Percentiles rank a stretch among this genome's conserved stretches.
phyloP scores from a whole-genome alignment of 2,888 invertebrate species.

The Chloromyia formosa region DNA sequence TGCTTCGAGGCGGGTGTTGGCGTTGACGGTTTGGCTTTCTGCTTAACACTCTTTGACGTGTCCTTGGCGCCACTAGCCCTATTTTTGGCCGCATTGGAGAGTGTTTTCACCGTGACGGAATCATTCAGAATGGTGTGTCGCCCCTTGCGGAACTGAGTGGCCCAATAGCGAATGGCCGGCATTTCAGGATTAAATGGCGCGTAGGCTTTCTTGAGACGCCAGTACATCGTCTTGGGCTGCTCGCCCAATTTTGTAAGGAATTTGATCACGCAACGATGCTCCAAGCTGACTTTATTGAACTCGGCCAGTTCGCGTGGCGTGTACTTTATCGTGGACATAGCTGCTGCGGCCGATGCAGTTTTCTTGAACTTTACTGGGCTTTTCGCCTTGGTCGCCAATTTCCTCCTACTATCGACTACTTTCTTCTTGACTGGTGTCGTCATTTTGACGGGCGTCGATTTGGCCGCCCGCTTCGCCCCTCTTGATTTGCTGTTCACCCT shows the following conservation, averaged over 20 bases:
- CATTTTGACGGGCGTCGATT: too few species aligned
- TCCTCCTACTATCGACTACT: too few species aligned
- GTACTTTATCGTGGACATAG: neutral
- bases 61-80: neutral
- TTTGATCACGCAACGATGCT: slow-evolving; percentile 46
- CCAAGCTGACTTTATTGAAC: slow-evolving; percentile 38
- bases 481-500: too few species aligned
- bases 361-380: too few species aligned
- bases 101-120: neutral
- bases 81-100: neutral
- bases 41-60: neutral
- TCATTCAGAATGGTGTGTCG: slow-evolving; percentile 45
- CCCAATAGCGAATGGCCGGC: slow-evolving; percentile 37
- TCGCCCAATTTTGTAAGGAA: slow-evolving; percentile 42
- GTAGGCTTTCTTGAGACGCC: slow-evolving; percentile 39
- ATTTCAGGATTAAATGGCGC: slow-evolving; percentile 15
- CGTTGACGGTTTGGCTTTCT: neutral
- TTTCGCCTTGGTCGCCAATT: too few species aligned
- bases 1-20: neutral
- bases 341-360: too few species aligned
- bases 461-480: too few species aligned
- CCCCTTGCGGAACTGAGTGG: slow-evolving; percentile 33
- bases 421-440: too few species aligned
- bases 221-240: neutral
- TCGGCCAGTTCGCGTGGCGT: slow-evolving; percentile 22